These are phyloP conservation scores for Dissostichus mawsoni DNA, from an alignment of 2,113 vertebrate genomes.

Conservation along the genomic window DNA sequence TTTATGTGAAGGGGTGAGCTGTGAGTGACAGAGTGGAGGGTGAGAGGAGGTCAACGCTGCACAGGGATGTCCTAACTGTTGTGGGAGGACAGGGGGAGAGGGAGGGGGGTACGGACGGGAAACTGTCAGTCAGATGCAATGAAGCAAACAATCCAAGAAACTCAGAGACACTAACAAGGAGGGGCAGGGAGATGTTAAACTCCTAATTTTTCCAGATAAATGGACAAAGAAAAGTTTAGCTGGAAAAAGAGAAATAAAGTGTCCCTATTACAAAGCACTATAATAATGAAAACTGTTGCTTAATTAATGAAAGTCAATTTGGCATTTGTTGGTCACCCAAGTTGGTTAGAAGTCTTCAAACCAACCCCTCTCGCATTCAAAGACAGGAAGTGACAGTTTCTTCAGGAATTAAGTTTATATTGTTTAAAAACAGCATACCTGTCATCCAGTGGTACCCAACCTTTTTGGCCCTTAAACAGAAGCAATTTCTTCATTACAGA, in stretches of 20 bases:
- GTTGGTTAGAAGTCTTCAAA: neutral
- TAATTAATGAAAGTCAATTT: neutral
- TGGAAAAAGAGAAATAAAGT: slow-evolving; percentile 1
- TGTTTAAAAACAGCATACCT: neutral
- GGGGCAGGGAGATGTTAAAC: slow-evolving; percentile 19
- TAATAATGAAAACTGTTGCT: neutral
- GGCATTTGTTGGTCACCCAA: neutral
- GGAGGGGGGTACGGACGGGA: slow-evolving; percentile 47
- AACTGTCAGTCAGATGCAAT: slow-evolving; percentile 68
- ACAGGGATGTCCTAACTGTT: slow-evolving; percentile 36
- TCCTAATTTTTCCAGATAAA: slow-evolving; percentile 25
- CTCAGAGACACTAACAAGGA: slow-evolving; percentile 30
- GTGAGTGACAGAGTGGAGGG: slow-evolving; percentile 53
- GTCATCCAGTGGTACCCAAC: neutral
- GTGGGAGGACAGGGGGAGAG: slow-evolving; percentile 20
- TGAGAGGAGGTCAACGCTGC: slow-evolving; percentile 49
- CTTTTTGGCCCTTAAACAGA: neutral
- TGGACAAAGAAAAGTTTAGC: slow-evolving; percentile 1
- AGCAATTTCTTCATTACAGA: neutral
- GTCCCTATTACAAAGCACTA: neutral
- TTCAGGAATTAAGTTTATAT: neutral
- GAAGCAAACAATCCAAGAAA: slow-evolving; percentile 44
- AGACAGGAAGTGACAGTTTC: neutral
- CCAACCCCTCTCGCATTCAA: neutral
- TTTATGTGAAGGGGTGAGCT: slow-evolving; percentile 64